These are phyloP conservation scores for Argyrosomus japonicus DNA, from an alignment of 2,113 vertebrate genomes.

Conservation along the genomic window DNA sequence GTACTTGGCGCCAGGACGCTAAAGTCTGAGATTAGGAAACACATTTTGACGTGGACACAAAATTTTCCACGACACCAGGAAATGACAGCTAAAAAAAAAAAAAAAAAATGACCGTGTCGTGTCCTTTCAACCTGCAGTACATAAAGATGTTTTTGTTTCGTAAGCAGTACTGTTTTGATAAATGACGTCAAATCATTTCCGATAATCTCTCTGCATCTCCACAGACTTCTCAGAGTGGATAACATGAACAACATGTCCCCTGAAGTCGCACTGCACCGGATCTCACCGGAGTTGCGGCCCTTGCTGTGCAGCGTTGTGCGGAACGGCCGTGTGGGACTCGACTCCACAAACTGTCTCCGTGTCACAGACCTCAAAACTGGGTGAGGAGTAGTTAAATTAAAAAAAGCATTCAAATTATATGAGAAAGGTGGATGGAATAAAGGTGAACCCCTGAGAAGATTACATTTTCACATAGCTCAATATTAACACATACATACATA, in stretches of 20 bases:
- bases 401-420: background rate
- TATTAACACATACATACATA: too few relatives aligned
- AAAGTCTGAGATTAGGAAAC: background rate
- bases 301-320: slow-evolving; percentile 94
- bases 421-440: background rate
- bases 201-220: background rate
- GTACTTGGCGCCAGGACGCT: background rate
- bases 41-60: background rate
- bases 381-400: slow-evolving; percentile 83
- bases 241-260: slow-evolving; percentile 91
- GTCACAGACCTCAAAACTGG: slow-evolving; percentile 98
- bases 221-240: slow-evolving; percentile 36
- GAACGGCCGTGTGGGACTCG: slow-evolving; percentile 95
- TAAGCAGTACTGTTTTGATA: background rate
- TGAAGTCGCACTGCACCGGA: slow-evolving; percentile 94
- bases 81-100: background rate
- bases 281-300: slow-evolving; percentile 92
- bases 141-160: background rate
- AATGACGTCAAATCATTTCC: background rate
- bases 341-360: slow-evolving; percentile 94
- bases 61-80: slow-evolving; percentile 12
- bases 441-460: background rate
- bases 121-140: background rate
- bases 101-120: background rate
- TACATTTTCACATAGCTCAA: background rate